Conservation (phyloP, 2,888 invertebrate genomes). For the Drosophila nigritarsus region DNA sequence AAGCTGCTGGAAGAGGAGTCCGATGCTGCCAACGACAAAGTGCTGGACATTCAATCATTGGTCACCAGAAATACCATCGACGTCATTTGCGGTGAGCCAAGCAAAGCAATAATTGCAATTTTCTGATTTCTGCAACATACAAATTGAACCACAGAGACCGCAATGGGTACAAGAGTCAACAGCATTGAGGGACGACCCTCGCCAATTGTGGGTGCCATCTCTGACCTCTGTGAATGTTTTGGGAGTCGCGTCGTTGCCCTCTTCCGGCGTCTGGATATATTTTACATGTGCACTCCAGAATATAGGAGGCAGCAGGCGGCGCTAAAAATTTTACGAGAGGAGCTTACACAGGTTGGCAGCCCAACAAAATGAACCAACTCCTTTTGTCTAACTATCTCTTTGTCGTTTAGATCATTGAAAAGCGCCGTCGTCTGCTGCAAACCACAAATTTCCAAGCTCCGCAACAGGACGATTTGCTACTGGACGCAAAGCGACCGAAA, state of each 20-base stretch:
- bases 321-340: conserved; percentile 66
- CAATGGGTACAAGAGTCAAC: conserved; percentile 68
- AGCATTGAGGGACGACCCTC: conserved; percentile 57
- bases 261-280: conserved; percentile 54
- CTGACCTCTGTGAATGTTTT: conserved; percentile 65
- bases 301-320: conserved; percentile 85
- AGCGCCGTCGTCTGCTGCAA: conserved; percentile 45
- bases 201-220: conserved; percentile 85
- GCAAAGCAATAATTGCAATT: background rate
- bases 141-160: conserved; percentile 51
- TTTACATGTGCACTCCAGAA: conserved; percentile 82
- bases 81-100: conserved; percentile 78
- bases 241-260: conserved; percentile 56
- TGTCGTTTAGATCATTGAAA: conserved; percentile 51
- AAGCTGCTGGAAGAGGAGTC: conserved; percentile 62
- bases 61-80: conserved; percentile 85
- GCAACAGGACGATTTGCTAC: conserved; percentile 28
- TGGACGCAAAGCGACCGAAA: conserved; percentile 56
- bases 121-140: background rate
- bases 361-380: too few species aligned
- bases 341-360: conserved; percentile 40
- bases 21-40: conserved; percentile 41
- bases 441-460: conserved; percentile 15
- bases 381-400: background rate
- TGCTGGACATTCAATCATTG: conserved; percentile 86